Conservation (phyloP, 2,888 invertebrate species). For the Agrochola litura region DNA sequence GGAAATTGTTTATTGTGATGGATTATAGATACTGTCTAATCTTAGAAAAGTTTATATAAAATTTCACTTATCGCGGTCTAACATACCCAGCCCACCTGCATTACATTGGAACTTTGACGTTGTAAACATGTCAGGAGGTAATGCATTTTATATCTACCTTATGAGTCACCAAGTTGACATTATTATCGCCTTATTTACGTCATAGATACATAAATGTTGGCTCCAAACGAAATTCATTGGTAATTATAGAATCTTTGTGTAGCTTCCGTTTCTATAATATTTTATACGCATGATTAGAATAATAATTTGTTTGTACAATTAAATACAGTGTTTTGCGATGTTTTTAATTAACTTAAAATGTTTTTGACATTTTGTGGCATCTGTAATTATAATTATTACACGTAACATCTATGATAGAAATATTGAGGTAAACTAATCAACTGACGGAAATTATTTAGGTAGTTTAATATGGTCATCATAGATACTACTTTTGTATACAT, state of each 20-base stretch:
- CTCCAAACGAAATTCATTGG: slow-evolving; percentile 72
- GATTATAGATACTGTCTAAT: not conserved
- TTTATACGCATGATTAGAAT: slow-evolving; percentile 71
- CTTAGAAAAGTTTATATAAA: not conserved
- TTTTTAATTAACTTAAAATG: slow-evolving; percentile 59
- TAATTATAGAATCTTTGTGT: slow-evolving; percentile 82
- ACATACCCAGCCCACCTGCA: slow-evolving; percentile 23
- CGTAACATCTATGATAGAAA: slow-evolving; percentile 59
- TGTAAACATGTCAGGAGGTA: slow-evolving; percentile 35
- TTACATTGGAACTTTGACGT: slow-evolving; percentile 15
- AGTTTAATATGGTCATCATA: slow-evolving; percentile 29
- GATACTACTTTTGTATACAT: slow-evolving; percentile 40
- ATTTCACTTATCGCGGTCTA: not conserved
- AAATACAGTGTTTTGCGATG: slow-evolving; percentile 64
- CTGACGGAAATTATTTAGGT: not conserved
- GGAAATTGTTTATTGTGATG: not conserved
- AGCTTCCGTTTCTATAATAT: slow-evolving; percentile 77
- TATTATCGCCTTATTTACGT: slow-evolving; percentile 72
- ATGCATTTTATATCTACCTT: slow-evolving; percentile 33
- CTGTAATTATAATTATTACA: slow-evolving; percentile 62
- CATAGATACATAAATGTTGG: slow-evolving; percentile 76
- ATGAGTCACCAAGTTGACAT: slow-evolving; percentile 53
- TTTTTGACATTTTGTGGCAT: slow-evolving; percentile 78
- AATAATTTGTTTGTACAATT: slow-evolving; percentile 71
- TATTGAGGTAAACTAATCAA: slow-evolving; percentile 5